These are phyloP conservation scores for Cataglyphis livida DNA, from an alignment of 2,888 invertebrate species.

Conservation along the genomic window DNA sequence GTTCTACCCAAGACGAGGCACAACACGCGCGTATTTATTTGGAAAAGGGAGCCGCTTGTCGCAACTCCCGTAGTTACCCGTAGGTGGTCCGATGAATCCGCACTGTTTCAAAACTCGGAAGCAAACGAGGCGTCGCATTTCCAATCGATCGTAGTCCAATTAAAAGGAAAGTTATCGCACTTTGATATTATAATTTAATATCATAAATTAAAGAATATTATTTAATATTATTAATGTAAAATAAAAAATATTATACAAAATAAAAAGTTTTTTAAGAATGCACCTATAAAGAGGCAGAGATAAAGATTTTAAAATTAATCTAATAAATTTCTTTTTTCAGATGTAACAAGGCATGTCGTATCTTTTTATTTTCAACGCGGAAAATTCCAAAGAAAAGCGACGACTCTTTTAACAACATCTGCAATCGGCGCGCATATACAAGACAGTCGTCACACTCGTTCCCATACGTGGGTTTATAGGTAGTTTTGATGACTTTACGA, in stretches of 20 bases:
- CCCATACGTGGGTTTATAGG: neutral
- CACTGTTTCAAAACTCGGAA: slow-evolving; percentile 17
- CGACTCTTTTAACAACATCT: slow-evolving; percentile 4
- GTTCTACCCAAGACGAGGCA: slow-evolving; percentile 25
- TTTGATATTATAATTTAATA: neutral
- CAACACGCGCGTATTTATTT: slow-evolving; percentile 71
- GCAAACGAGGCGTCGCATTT: slow-evolving; percentile 32
- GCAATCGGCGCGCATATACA: neutral
- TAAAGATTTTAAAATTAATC: neutral
- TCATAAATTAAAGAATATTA: neutral
- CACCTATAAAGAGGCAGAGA: neutral
- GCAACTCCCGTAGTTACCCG: slow-evolving; percentile 27
- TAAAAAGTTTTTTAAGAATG: neutral
- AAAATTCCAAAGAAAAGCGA: neutral
- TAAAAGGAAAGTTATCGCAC: neutral
- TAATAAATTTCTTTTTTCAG: neutral
- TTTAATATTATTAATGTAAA: neutral
- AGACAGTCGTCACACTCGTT: neutral
- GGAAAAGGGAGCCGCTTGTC: slow-evolving; percentile 68
- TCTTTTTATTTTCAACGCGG: neutral
- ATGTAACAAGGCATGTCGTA: neutral
- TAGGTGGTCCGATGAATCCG: slow-evolving; percentile 54
- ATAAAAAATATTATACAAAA: slow-evolving; percentile 4
- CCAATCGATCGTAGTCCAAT: slow-evolving; percentile 19
- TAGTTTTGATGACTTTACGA: slow-evolving; percentile 17